Percentiles rank a stretch among this genome's conserved stretches.
Conservation (phyloP, 2,888 invertebrate genomes). For the Sarcophaga subvicina region DNA sequence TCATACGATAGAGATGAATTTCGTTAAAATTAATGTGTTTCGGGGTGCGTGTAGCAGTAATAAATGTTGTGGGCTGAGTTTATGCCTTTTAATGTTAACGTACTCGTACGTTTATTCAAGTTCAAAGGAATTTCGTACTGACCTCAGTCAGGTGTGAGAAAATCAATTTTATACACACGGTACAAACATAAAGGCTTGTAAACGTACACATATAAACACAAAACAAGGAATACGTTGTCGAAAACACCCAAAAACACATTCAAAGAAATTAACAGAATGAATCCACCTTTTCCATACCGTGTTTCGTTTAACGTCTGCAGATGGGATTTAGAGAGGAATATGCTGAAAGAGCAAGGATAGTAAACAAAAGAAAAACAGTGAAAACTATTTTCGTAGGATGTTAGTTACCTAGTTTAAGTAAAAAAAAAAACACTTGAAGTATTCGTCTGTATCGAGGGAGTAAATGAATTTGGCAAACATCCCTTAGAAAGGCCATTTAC, state of each 20-base stretch:
- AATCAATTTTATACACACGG: constrained; percentile 43
- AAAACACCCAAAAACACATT: neutral
- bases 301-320: too few relatives aligned
- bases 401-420: too few relatives aligned
- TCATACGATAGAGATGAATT: neutral
- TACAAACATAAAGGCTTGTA: neutral
- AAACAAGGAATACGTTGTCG: neutral
- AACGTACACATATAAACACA: neutral
- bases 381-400: too few relatives aligned
- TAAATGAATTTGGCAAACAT: too few relatives aligned
- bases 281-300: too few relatives aligned
- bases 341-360: too few relatives aligned
- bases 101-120: neutral
- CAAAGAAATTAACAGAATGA: too few relatives aligned
- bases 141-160: constrained; percentile 46
- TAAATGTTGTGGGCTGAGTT: neutral
- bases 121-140: neutral
- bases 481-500: too few relatives aligned
- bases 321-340: too few relatives aligned
- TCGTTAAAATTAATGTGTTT: neutral
- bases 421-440: too few relatives aligned
- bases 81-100: neutral
- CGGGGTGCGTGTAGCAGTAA: neutral
- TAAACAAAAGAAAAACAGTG: too few relatives aligned
- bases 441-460: too few relatives aligned